A percentile compares a stretch with the other conserved stretches of the same genome.
These are phyloP conservation scores for Arremon aurantiirostris DNA, from an alignment of 2,797 vertebrate species.

Conservation along the genomic window DNA sequence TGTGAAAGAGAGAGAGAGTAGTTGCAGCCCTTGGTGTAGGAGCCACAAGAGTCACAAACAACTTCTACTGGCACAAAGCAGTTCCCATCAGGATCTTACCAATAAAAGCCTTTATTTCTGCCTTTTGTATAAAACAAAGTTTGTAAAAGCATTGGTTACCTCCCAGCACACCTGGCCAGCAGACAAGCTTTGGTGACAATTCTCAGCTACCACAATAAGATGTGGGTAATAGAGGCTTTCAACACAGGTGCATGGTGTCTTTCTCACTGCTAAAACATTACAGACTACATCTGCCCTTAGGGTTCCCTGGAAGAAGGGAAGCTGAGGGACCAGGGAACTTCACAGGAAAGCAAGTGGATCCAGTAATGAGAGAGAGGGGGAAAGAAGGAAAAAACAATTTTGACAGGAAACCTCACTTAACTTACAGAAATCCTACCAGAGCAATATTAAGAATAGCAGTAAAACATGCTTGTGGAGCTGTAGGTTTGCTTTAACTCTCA, in stretches of 20 bases:
- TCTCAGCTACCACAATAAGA: background rate
- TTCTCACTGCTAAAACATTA: background rate
- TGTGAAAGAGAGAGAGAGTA: background rate
- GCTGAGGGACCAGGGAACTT: accelerated
- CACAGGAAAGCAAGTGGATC: background rate
- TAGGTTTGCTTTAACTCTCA: background rate
- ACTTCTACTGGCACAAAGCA: background rate
- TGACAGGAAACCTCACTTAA: background rate
- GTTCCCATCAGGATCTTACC: background rate
- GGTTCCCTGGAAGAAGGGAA: background rate
- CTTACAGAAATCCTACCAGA: background rate
- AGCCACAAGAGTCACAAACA: background rate
- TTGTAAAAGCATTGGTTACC: background rate
- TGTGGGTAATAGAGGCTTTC: background rate
- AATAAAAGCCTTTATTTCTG: background rate
- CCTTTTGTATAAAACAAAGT: background rate
- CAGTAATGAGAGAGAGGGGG: background rate
- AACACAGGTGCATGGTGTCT: background rate
- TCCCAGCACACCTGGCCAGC: background rate
- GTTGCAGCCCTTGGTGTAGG: background rate
- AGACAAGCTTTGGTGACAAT: background rate
- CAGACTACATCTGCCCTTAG: background rate
- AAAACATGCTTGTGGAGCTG: background rate
- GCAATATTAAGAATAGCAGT: background rate
- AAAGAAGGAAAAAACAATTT: background rate